A percentile compares a stretch with the other conserved stretches of the same genome.
These are phyloP conservation scores for Drosophila melanogaster DNA, from an alignment of 1,140 invertebrate genomes.

Conservation along the genomic window Release_6_plus_ISO1_MT NT_033779.5:20424001-20424500, in stretches of 20 bases:
- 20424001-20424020: conserved; percentile 16
- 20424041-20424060: conserved; percentile 53
- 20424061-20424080: conserved; percentile 75
- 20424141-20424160: conserved; percentile 50
- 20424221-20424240: conserved; percentile 28
- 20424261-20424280: conserved; percentile 87
- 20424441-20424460: background rate
- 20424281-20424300: conserved; percentile 93
- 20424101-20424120: conserved; percentile 6
- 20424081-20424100: conserved; percentile 64
- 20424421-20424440: conserved; percentile 87
- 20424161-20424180: conserved; percentile 72
- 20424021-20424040: conserved; percentile 66
- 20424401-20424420: conserved; percentile 93
- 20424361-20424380: conserved; percentile 97
- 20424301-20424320: conserved; percentile 93
- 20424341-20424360: conserved; percentile 91
- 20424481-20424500: conserved; percentile 66
- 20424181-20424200: conserved; percentile 65
- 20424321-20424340: conserved; percentile 92
- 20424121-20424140: background rate
- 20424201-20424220: conserved; percentile 50
- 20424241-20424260: conserved; percentile 14
- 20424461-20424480: background rate
- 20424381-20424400: conserved; percentile 95